Evolutionary conservation across 2,797 vertebrate species (phyloP).

Genomic region (Rachycentron canadum): DNA sequence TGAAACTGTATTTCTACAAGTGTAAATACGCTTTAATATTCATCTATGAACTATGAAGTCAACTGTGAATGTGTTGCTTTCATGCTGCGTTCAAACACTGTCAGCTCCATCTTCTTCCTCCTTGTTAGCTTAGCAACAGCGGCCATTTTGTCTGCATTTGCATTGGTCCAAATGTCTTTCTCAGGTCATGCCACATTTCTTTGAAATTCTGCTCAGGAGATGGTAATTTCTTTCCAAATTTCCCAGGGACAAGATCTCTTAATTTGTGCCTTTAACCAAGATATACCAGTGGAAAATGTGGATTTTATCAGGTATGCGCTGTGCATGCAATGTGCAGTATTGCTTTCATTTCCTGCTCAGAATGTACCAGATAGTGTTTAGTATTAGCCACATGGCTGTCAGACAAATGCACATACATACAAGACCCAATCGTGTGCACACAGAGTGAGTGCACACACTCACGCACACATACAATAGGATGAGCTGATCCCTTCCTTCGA

Average conservation of each 20-base stretch:
- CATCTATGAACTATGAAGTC: not conserved
- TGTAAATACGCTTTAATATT: not conserved
- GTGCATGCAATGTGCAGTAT: conserved; percentile 48
- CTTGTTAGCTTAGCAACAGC: conserved; percentile 80
- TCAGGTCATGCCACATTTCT: conserved; percentile 48
- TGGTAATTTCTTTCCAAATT: conserved; percentile 26
- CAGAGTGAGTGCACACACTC: conserved; percentile 29
- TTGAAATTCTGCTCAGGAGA: conserved; percentile 31
- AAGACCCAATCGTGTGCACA: conserved; percentile 39
- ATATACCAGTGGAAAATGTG: conserved; percentile 16
- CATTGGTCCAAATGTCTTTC: conserved; percentile 55
- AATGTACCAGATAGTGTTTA: conserved; percentile 66
- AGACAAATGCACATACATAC: conserved; percentile 62
- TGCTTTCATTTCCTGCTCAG: conserved; percentile 66
- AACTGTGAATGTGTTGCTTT: conserved; percentile 32
- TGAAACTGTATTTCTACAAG: not conserved
- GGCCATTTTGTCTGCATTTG: conserved; percentile 86
- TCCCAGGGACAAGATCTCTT: conserved; percentile 17
- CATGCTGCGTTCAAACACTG: conserved; percentile 52
- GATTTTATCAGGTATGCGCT: conserved; percentile 22
- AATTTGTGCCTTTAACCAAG: conserved; percentile 46
- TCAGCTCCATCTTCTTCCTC: conserved; percentile 76
- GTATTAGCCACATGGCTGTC: conserved; percentile 73
- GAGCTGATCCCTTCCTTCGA: conserved; percentile 79
- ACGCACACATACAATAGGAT: conserved; percentile 62